phyloP scores from a whole-genome alignment of 2,797 vertebrate genomes.

The Pseudomugil gertrudae region DNA sequence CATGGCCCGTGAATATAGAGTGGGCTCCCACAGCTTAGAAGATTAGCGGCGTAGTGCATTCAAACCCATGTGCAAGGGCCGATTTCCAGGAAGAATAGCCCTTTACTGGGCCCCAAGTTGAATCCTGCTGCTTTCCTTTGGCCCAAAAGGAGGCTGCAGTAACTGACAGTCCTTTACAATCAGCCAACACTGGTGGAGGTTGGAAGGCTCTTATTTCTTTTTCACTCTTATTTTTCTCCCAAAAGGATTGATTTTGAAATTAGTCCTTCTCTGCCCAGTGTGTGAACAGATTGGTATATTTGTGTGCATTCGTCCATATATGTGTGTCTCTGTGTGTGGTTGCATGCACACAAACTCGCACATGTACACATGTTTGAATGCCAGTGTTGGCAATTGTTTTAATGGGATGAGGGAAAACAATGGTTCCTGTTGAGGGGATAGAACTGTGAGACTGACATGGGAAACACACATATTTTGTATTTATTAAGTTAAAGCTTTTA shows the following conservation, averaged over 20 bases:
- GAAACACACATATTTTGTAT: conserved; percentile 66
- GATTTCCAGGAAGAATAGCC: conserved; percentile 88
- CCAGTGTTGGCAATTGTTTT: conserved; percentile 77
- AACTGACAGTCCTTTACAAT: conserved; percentile 87
- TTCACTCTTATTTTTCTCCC: conserved; percentile 54
- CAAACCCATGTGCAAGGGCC: conserved; percentile 83
- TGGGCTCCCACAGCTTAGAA: conserved; percentile 86
- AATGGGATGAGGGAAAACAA: conserved; percentile 78
- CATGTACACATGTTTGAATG: conserved; percentile 54
- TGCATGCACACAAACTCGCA: conserved; percentile 11
- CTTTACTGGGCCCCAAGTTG: conserved; percentile 87
- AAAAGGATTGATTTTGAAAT: conserved; percentile 75
- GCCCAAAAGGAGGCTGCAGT: conserved; percentile 80
- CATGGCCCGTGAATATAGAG: conserved; percentile 85
- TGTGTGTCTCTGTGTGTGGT: conserved; percentile 13
- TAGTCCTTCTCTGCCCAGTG: conserved; percentile 56
- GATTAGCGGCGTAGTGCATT: conserved; percentile 85
- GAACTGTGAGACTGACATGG: conserved; percentile 81
- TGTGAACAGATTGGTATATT: conserved; percentile 50
- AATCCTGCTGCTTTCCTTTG: conserved; percentile 86
- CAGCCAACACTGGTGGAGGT: conserved; percentile 76
- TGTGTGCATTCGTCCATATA: conserved; percentile 50
- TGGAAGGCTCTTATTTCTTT: conserved; percentile 55
- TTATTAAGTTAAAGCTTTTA: conserved; percentile 45
- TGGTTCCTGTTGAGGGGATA: conserved; percentile 78